Evolutionary conservation across 1,140 invertebrate species (phyloP), one percentile per base, ranked within the genome.

Genomic region (Drosophila melanica): DNA sequence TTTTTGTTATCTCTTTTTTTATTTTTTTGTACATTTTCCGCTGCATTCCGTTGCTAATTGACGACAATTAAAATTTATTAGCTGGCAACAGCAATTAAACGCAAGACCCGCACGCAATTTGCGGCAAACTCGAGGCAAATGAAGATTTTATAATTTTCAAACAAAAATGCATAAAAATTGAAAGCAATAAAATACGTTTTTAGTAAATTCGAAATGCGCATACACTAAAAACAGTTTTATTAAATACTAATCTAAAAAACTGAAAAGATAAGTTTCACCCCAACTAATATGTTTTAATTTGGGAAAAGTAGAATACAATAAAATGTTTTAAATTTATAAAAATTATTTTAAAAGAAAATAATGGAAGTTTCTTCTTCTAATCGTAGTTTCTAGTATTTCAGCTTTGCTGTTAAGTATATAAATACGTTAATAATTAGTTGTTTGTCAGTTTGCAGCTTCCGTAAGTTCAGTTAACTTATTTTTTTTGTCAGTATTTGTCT

Each of bases 51-150:
- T 76, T 54, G 71, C 86, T 90, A 90, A 90, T 90, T 90, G 82
- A 86, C 57, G 77, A 84, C 87, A 90, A 90, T 90, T 90, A 90
- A 90, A 90, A 90, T 90, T 90, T 90, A 90, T 90, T 87, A 90
- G 87, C 87, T 87, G 80, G 77, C 79, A 81, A 90, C 75, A 78
- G 82, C 82, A 90, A 90, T 90, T 90, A 90, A 90, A 90, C 72
- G 74, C 87, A 84, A 81, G 75, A 72, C 66, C 71, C 55, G 66
- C 51, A 63, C 51, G 50, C 62, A 72, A 64, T 42, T 50, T 50
- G 8, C 42, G 23, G 51, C 53, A 35, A 35, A 54, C 54, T 18
- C 47, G n/a, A 18, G 6, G 4, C 33, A 47, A 48, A 37, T 45
- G 39, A 62, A 58, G 68, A 81, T 87, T 87, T 76, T 48, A 65